phyloP scores from a whole-genome alignment of 2,113 vertebrate species.

The Probosciger aterrimus region DNA sequence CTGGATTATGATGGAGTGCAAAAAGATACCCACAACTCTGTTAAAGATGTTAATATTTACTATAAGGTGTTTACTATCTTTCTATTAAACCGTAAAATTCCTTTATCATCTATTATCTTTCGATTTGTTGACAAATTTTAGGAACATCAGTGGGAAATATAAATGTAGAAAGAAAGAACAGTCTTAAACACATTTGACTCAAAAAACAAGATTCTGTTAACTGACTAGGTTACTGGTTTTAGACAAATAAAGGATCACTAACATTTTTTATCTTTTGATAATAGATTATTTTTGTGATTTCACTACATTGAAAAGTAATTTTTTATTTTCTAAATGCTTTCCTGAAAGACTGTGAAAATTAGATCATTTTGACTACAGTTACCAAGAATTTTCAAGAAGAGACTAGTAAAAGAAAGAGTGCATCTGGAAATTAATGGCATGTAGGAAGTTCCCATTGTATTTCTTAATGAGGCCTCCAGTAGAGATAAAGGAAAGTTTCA shows the following conservation, averaged over 20 bases:
- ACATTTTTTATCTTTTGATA: not conserved
- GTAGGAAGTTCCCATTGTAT: not conserved
- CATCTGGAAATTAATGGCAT: not conserved
- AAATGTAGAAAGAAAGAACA: not conserved
- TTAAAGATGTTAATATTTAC: conserved; percentile 3
- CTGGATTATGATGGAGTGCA: not conserved
- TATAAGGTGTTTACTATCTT: not conserved
- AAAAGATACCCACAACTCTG: not conserved
- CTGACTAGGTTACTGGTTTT: not conserved
- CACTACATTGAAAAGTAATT: not conserved
- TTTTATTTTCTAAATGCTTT: not conserved
- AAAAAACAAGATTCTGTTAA: not conserved
- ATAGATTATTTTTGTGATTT: not conserved
- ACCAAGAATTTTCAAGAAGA: not conserved
- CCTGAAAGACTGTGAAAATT: not conserved
- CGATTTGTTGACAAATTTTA: not conserved
- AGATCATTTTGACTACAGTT: not conserved
- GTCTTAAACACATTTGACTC: not conserved
- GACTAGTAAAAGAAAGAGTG: not conserved
- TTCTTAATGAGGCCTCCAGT: not conserved
- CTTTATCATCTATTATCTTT: not conserved
- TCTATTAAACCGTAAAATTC: not conserved
- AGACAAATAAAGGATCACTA: not conserved
- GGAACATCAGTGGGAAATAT: not conserved
- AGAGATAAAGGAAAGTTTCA: not conserved